Evolutionary conservation across 2,113 vertebrate genomes (phyloP).

Genomic region (Syngnathoides biaculeatus): DNA sequence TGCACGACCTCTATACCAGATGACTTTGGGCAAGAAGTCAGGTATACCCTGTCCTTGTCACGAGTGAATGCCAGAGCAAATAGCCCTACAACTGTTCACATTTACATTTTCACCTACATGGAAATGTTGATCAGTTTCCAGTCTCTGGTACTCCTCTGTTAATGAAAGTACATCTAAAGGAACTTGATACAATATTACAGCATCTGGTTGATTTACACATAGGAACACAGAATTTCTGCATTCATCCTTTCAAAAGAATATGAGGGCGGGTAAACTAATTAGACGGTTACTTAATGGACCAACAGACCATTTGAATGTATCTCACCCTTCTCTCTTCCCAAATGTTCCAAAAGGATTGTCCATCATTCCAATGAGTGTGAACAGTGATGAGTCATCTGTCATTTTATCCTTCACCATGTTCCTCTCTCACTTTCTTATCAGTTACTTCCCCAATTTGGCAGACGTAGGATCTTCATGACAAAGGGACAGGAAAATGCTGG

Average conservation of each 20-base stretch:
- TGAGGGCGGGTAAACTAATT: not conserved
- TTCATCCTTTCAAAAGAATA: not conserved
- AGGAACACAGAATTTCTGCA: not conserved
- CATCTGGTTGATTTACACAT: too few species aligned
- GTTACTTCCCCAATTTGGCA: conserved; percentile 7
- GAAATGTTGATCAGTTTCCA: too few species aligned
- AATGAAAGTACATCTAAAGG: too few species aligned
- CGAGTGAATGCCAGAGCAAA: too few species aligned
- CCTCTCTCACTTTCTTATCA: conserved; percentile 7
- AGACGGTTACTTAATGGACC: not conserved
- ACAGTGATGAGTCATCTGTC: conserved; percentile 19
- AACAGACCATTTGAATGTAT: conserved; percentile 4
- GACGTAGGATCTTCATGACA: conserved; percentile 35
- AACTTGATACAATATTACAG: too few species aligned
- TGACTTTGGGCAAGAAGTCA: too few species aligned
- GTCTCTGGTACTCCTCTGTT: too few species aligned
- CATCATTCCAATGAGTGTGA: conserved; percentile 6
- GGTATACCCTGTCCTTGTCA: too few species aligned
- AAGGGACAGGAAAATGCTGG: conserved; percentile 32
- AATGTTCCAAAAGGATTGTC: not conserved
- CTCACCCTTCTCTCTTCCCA: not conserved
- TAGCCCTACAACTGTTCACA: too few species aligned
- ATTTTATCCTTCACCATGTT: conserved; percentile 14
- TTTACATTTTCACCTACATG: too few species aligned
- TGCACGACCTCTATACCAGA: too few species aligned